phyloP scores from a whole-genome alignment of 2,113 vertebrate species.

The Microtus montanus region DNA sequence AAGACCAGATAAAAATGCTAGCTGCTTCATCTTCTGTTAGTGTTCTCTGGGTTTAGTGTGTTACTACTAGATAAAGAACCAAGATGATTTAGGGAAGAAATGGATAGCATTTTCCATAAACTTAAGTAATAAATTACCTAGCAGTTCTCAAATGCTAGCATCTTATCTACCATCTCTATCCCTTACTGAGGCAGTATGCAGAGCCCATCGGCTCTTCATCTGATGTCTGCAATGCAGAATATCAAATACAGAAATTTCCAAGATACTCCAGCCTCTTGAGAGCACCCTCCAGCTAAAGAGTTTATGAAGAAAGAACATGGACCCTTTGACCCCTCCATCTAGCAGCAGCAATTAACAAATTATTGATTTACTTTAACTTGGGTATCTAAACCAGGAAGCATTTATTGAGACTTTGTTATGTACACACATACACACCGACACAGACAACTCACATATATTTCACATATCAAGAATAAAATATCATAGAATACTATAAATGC shows the following conservation, averaged over 20 bases:
- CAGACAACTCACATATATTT: neutral
- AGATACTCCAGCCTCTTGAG: neutral
- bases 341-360: neutral
- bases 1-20: slow-evolving; percentile 60
- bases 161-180: neutral
- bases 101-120: neutral
- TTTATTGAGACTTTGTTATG: neutral
- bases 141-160: neutral
- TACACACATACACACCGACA: neutral
- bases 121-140: slow-evolving; percentile 18
- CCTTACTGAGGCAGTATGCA: neutral
- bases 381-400: neutral
- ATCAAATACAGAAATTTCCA: neutral
- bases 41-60: slow-evolving; percentile 35
- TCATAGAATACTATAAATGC: neutral
- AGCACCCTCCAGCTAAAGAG: neutral
- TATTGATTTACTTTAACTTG: neutral
- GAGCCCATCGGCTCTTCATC: neutral
- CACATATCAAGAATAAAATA: neutral
- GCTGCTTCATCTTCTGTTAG: slow-evolving; percentile 48
- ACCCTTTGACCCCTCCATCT: neutral
- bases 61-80: neutral
- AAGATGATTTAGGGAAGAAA: slow-evolving; percentile 4
- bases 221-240: neutral
- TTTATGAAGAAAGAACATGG: neutral